These are phyloP conservation scores for Calameuta idolon DNA, from an alignment of 2,888 invertebrate genomes.

Conservation along the genomic window DNA sequence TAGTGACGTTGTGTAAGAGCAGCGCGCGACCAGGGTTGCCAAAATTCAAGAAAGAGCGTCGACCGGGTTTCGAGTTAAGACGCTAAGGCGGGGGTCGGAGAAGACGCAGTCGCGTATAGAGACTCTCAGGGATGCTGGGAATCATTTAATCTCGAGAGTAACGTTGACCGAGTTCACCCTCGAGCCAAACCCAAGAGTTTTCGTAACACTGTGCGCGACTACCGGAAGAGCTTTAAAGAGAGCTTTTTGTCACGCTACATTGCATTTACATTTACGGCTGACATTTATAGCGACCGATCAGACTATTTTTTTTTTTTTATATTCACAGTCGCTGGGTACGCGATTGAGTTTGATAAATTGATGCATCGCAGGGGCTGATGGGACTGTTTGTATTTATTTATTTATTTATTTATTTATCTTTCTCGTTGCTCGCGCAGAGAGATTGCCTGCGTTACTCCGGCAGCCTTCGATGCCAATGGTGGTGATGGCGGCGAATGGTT, in stretches of 20 bases:
- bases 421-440: background rate
- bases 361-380: background rate
- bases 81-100: background rate
- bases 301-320: background rate
- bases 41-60: background rate
- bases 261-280: background rate
- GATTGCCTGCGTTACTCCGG: background rate
- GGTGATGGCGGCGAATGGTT: background rate
- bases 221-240: background rate
- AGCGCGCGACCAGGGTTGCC: background rate
- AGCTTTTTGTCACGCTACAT: background rate
- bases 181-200: background rate
- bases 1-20: background rate
- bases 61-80: background rate
- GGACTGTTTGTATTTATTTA: background rate
- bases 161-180: background rate
- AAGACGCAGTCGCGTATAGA: background rate
- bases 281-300: background rate
- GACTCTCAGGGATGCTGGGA: background rate
- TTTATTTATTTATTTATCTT: background rate
- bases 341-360: background rate
- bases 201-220: background rate
- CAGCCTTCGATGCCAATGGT: background rate
- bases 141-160: background rate
- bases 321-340: background rate